Evolutionary conservation across 2,113 vertebrate genomes (phyloP).

Genomic region (Pleuronectes platessa): DNA sequence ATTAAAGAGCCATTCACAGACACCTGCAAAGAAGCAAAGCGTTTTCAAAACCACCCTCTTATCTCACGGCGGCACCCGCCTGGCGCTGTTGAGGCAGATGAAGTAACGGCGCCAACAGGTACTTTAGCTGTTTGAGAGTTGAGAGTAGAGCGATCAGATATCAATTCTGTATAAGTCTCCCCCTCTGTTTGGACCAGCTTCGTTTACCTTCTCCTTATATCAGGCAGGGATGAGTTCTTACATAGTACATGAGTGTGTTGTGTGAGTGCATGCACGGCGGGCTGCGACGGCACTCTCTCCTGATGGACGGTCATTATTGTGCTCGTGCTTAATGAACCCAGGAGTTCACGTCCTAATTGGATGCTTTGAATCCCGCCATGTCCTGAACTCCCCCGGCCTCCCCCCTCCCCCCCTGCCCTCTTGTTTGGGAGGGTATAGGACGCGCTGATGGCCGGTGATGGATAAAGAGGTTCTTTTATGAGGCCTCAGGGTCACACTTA

Average conservation of each 20-base stretch:
- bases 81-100: not conserved
- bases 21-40: not conserved
- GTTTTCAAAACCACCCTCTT: not conserved
- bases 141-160: not conserved
- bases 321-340: slow-evolving; percentile 81
- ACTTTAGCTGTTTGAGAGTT: not conserved
- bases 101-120: not conserved
- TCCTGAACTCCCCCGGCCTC: slow-evolving; percentile 42
- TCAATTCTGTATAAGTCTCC: not conserved
- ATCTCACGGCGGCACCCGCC: not conserved
- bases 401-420: not conserved
- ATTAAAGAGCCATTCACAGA: not conserved
- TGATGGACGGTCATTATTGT: slow-evolving; percentile 78
- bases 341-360: slow-evolving; percentile 81
- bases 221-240: not conserved
- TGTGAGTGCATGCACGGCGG: slow-evolving; percentile 23
- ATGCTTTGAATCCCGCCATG: slow-evolving; percentile 75
- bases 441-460: slow-evolving; percentile 59
- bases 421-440: slow-evolving; percentile 49
- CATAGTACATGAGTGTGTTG: slow-evolving; percentile 8
- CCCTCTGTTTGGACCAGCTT: not conserved
- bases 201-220: slow-evolving; percentile 23
- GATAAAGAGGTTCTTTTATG: slow-evolving; percentile 57
- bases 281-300: slow-evolving; percentile 56
- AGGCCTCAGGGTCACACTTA: slow-evolving; percentile 42